Conservation (phyloP, 2,113 vertebrate species). For the Pungitius pungitius region DNA sequence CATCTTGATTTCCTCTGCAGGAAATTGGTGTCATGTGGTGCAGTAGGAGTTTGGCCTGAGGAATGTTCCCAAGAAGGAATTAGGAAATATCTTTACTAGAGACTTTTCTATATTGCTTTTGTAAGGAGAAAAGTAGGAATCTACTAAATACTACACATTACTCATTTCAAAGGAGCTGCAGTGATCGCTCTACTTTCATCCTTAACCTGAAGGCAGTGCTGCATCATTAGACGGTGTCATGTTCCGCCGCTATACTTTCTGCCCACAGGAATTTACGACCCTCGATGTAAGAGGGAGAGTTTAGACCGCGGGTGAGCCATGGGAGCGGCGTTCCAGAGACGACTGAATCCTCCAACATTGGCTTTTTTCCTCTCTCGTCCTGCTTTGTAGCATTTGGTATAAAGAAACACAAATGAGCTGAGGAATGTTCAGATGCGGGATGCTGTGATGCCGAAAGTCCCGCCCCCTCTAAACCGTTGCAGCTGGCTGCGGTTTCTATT, state of each 20-base stretch:
- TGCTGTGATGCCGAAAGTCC: not conserved
- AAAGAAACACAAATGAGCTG: not conserved
- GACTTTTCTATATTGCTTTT: not conserved
- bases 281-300: not conserved
- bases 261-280: constrained; percentile 15
- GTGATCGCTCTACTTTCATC: not conserved
- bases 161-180: not conserved
- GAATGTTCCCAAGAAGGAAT: constrained; percentile 56
- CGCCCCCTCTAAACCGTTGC: not conserved
- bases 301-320: not conserved
- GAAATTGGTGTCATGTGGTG: constrained; percentile 67
- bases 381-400: not conserved
- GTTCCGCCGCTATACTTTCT: not conserved
- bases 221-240: not conserved
- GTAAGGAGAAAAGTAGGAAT: not conserved
- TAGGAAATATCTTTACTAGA: constrained; percentile 28
- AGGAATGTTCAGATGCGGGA: not conserved
- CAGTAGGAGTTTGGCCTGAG: constrained; percentile 43
- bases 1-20: constrained; percentile 71
- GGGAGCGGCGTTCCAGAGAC: not conserved
- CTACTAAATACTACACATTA: not conserved
- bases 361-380: not conserved
- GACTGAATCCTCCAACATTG: not conserved
- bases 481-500: not conserved
- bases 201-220: not conserved